phyloP scores from a whole-genome alignment of 1,140 invertebrate species.

The Ooceraea biroi region DNA sequence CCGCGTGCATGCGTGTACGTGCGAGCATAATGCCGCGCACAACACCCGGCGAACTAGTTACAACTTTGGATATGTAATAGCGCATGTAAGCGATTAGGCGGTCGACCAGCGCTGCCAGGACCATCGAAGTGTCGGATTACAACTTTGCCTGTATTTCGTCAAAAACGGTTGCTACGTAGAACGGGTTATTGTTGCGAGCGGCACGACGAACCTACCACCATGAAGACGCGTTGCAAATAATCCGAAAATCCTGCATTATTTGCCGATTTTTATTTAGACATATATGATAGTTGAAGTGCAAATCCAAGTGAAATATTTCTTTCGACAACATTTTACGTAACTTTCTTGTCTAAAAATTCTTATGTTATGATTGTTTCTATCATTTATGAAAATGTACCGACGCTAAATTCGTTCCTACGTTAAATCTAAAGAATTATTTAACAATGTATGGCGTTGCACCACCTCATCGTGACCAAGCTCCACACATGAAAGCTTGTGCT shows the following conservation, averaged over 20 bases:
- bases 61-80: conserved; percentile 78
- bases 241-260: conserved; percentile 45
- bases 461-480: neutral
- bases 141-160: conserved; percentile 55
- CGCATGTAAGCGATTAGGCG: conserved; percentile 72
- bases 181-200: conserved; percentile 57
- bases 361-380: no score
- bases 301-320: no score
- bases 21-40: conserved; percentile 62
- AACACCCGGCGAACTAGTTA: conserved; percentile 71
- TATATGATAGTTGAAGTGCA: no score
- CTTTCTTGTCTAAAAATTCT: neutral
- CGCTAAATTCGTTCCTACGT: neutral
- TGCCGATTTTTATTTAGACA: conserved; percentile 62
- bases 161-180: conserved; percentile 57
- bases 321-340: no score
- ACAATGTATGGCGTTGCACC: neutral
- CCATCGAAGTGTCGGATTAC: conserved; percentile 69
- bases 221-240: conserved; percentile 49
- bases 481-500: neutral
- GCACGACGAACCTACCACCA: conserved; percentile 55
- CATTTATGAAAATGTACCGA: neutral
- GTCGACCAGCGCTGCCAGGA: conserved; percentile 65
- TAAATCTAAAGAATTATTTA: neutral
- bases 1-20: conserved; percentile 45